Evolutionary conservation across 1,140 invertebrate genomes (phyloP), one percentile per base, ranked within the genome.

Genomic region (Hypsibius dujardini): DNA sequence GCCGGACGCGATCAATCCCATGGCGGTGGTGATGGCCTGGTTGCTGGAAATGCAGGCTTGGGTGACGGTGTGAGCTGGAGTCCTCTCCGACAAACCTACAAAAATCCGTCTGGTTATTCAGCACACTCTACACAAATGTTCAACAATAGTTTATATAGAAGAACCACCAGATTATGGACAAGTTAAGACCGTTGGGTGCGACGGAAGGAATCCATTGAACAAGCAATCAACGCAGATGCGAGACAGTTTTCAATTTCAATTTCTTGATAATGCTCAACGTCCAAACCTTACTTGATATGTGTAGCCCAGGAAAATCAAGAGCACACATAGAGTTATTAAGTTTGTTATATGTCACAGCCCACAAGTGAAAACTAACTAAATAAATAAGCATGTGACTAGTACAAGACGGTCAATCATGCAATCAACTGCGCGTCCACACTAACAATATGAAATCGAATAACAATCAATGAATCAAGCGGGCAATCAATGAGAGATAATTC

Each of bases 31-130:
- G 45, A 95, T 87, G 71, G 93, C 92, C 77, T 90, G 88, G 81
- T 97, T 98, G n/a, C 28, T 28, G 28, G 92, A 95, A 72, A 98
- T 97, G 77, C 95, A 98, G 1, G 95, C 95, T 88, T 96, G 92
- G 60, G 95, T 97, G 46, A 98, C 94, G 7, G 95, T 99, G 79
- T 98, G 92, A 0, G 91, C 89, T 7, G 96, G 95, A 50, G 89
- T 97, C 76, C 86, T 86, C 73, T 95, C 85, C 71, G 89, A 92
- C 79, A 93, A 98, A 80, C 1, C 84, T 95, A 88, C 60, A 88
- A 81, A 12, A 2, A 50, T 47, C 62, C 59, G 3, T 73, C 45
- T 14, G 46, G 28, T 28, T 28, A 28, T 28, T 28, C 0, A 28
- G 28, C 28, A 28, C 28, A 28, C 28, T 28, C 28, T 28, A 28